A percentile compares a stretch with the other conserved stretches of the same genome.
Conservation (phyloP, 2,113 vertebrate species). For the Bujurquina vittata region DNA sequence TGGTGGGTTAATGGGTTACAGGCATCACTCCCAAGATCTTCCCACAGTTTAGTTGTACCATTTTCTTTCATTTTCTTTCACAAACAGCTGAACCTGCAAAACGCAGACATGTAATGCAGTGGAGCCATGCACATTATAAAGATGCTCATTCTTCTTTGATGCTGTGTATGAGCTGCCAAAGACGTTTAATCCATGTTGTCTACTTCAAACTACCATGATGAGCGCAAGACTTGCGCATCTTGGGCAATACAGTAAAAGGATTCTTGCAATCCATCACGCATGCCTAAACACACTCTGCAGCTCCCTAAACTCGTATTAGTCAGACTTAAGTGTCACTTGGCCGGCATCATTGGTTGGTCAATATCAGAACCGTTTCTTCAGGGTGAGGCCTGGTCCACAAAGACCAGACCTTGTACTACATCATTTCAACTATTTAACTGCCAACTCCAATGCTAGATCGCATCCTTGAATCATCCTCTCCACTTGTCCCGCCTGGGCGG, state of each 20-base stretch:
- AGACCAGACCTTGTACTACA: neutral
- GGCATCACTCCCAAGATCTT: neutral
- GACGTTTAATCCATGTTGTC: neutral
- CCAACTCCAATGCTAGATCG: slow-evolving; percentile 28
- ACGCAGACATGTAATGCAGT: neutral
- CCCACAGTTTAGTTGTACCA: neutral
- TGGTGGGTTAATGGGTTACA: neutral
- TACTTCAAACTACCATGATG: neutral
- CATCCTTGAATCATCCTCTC: slow-evolving; percentile 67
- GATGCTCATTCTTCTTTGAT: neutral
- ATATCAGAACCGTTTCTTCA: neutral
- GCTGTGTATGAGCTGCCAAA: neutral
- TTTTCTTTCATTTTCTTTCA: neutral
- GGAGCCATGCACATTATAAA: neutral
- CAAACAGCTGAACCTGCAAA: neutral
- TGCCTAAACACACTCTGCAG: neutral
- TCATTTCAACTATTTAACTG: slow-evolving; percentile 17
- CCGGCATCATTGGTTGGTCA: neutral
- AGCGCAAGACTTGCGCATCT: neutral
- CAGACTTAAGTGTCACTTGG: neutral
- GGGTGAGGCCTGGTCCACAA: neutral
- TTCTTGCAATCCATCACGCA: neutral
- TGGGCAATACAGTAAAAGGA: neutral
- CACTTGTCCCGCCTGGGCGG: slow-evolving; percentile 83
- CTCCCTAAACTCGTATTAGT: neutral